Conservation (phyloP, 2,888 invertebrate genomes). For the Drosophila incognita region DNA sequence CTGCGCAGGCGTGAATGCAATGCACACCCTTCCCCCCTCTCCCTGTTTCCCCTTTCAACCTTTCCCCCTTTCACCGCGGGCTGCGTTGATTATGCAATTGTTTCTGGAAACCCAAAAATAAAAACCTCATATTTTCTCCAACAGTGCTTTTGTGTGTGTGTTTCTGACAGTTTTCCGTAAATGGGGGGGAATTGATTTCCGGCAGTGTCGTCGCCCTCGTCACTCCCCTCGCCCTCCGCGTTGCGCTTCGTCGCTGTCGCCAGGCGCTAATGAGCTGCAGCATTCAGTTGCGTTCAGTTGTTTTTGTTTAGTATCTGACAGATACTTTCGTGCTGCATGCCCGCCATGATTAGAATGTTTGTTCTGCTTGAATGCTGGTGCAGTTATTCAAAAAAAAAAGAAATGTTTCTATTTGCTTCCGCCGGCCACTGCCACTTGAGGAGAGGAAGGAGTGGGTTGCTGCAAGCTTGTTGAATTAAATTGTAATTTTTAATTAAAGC, state of each 20-base stretch:
- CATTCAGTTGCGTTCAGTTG: conserved; percentile 41
- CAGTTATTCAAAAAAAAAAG: conserved; percentile 16
- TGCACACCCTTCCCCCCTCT: not conserved
- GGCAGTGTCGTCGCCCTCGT: conserved; percentile 48
- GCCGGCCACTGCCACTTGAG: conserved; percentile 3
- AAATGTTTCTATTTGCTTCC: conserved; percentile 50
- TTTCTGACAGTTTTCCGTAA: conserved; percentile 39
- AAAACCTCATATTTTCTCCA: conserved; percentile 60
- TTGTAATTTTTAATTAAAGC: conserved; percentile 74
- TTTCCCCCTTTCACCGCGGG: conserved; percentile 21
- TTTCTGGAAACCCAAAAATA: conserved; percentile 32
- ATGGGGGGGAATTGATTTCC: conserved; percentile 68
- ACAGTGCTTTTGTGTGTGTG: conserved; percentile 16
- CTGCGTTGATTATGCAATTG: conserved; percentile 58
- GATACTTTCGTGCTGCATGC: conserved; percentile 63
- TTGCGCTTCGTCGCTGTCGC: conserved; percentile 70
- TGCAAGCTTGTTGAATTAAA: conserved; percentile 57
- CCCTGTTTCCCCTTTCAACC: not conserved
- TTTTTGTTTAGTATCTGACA: conserved; percentile 58
- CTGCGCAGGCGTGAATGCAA: conserved; percentile 71
- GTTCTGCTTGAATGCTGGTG: conserved; percentile 71
- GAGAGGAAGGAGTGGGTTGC: conserved; percentile 10
- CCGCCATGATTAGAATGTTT: conserved; percentile 71
- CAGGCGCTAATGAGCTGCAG: conserved; percentile 80
- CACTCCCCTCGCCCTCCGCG: conserved; percentile 37